Conservation (phyloP, 1,140 invertebrate species). For the Drosophila bocki region DNA sequence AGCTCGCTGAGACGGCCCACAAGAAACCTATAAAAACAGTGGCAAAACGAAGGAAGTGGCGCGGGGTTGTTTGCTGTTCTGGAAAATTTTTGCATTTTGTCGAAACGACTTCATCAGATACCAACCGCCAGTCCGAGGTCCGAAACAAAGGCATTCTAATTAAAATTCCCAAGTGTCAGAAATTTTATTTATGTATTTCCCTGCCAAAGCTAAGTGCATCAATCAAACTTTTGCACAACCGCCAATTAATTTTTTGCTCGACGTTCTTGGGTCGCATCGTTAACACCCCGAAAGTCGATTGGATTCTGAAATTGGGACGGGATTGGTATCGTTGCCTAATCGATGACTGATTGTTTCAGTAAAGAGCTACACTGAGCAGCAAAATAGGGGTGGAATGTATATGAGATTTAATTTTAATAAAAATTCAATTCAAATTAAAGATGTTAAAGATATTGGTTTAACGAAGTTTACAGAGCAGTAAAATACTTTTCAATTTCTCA, state of each 20-base stretch:
- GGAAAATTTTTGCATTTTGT: constrained; percentile 52
- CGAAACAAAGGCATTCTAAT: constrained; percentile 72
- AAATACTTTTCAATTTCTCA: background rate
- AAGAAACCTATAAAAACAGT: background rate
- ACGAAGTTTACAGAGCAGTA: background rate
- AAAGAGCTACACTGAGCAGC: constrained; percentile 17
- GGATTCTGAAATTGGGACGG: constrained; percentile 41
- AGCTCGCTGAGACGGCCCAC: background rate
- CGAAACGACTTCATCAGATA: constrained; percentile 52
- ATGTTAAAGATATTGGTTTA: background rate
- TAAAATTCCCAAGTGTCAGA: constrained; percentile 69
- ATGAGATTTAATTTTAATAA: background rate
- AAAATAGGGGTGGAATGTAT: too few relatives aligned
- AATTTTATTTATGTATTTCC: constrained; percentile 65
- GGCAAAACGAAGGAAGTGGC: background rate
- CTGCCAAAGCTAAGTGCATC: constrained; percentile 44
- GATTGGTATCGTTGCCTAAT: constrained; percentile 38
- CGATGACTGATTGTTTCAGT: constrained; percentile 60
- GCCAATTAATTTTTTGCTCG: constrained; percentile 51
- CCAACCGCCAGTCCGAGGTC: constrained; percentile 4
- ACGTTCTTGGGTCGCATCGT: constrained; percentile 39
- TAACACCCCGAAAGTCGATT: constrained; percentile 62
- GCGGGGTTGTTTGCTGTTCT: background rate
- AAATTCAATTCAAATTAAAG: background rate
- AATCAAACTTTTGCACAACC: constrained; percentile 72